A percentile compares a stretch with the other conserved stretches of the same genome.
Conservation (phyloP, 2,797 vertebrate species). For the Sebastes vulpes region DNA sequence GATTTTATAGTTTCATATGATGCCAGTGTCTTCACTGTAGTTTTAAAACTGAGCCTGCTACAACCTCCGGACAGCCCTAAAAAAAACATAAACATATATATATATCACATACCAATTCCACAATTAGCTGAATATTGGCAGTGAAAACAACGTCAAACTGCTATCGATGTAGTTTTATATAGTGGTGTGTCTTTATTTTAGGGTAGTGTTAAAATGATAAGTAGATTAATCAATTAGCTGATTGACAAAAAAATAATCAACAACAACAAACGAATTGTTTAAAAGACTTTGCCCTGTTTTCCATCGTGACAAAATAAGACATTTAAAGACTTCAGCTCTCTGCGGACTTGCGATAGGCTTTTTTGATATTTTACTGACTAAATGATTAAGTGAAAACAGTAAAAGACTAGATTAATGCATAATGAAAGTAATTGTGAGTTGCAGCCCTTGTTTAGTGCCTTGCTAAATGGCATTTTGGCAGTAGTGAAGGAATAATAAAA, state of each 20-base stretch:
- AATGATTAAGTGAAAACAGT: no score
- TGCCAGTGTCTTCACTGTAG: fast-evolving
- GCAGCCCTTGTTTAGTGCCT: neutral
- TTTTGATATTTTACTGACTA: fast-evolving
- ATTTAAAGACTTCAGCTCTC: neutral
- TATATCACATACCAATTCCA: neutral
- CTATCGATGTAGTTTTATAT: neutral
- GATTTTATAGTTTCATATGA: no score
- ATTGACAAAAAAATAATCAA: neutral
- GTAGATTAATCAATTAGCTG: neutral
- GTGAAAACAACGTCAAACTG: neutral
- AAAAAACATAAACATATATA: no score
- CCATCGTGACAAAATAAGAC: neutral
- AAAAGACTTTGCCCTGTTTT: no score
- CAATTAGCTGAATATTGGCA: neutral
- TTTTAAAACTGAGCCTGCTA: fast-evolving
- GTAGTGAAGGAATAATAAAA: neutral
- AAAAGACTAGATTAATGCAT: neutral
- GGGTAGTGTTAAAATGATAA: neutral
- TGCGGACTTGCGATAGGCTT: fast-evolving
- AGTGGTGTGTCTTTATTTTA: neutral
- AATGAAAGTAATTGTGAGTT: neutral
- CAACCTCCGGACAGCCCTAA: no score
- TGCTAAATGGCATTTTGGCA: neutral
- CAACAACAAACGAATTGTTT: no score